Evolutionary conservation across 2,797 vertebrate genomes (phyloP), one percentile per base, ranked within the genome.

Genomic region (Cyclopterus lumpus): DNA sequence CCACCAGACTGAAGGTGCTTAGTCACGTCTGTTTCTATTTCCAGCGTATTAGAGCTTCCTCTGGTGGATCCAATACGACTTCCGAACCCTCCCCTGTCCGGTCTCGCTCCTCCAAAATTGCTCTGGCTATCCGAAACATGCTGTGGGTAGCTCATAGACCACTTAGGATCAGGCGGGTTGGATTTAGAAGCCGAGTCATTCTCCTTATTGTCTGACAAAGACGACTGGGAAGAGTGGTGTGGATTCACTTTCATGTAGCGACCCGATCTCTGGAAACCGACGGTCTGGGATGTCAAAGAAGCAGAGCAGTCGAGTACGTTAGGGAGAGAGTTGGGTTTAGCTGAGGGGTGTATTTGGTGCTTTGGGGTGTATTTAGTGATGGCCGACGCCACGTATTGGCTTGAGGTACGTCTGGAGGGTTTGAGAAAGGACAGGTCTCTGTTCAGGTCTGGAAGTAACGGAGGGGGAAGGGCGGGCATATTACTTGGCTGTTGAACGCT

Each of bases 321-420:
- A 20, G 82, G 80, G 49, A 66, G 71, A 36, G 2, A 73, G 73
- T 26, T 79, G 24, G 86, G 61, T 73, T 92, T 95, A 77, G 73
- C 74, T 1, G 81, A 81, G 4, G 81, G 53, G 6, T 30, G 53
- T 0, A 16, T 18, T 28, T 30, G 53, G 14, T 30, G 76, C 73
- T 90, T 85, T 11, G 76, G 95, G 49, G 94, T 92, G 34, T 96
- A 93, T 91, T 93, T 97, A 81, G 93, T 89, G 85, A 99, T 97
- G 57, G 96, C 97, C 71, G 97, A 98, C 1, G 97, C 97, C 85
- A 99, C 94, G 4, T 99, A 98, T 71, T 98, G 97, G 88, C 97
- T 99, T 54, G 97, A 99, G 2, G 97, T 99, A 90, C 97, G 95
- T 73, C 95, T 96, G 4, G 95, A 92, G 8, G 96, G 95, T 90